phyloP scores from a whole-genome alignment of 2,797 vertebrate species.

The Fratercula arctica region DNA sequence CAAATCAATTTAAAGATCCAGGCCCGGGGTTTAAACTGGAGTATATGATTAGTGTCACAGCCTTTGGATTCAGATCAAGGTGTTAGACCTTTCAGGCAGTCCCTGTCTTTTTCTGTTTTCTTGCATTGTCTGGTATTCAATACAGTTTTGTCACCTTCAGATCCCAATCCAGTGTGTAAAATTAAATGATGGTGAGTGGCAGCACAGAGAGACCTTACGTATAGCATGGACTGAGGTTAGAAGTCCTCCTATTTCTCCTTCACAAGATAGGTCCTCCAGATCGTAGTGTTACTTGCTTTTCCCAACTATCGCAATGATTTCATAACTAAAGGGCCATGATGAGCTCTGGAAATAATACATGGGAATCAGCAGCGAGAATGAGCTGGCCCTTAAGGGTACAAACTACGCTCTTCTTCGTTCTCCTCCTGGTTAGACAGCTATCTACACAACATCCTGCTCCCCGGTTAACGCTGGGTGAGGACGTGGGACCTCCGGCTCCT shows the following conservation, averaged over 20 bases:
- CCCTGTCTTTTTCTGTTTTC: fast-evolving
- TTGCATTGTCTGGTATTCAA: background rate
- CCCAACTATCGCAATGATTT: background rate
- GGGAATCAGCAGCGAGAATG: background rate
- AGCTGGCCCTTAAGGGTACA: background rate
- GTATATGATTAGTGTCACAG: fast-evolving
- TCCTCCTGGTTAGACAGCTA: background rate
- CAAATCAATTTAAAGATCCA: background rate
- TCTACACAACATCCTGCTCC: background rate
- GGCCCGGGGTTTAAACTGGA: background rate
- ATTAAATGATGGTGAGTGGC: background rate
- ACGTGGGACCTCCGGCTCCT: background rate
- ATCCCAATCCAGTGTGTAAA: background rate
- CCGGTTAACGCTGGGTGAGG: background rate
- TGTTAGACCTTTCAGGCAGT: background rate
- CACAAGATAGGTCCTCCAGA: background rate
- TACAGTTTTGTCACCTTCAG: background rate
- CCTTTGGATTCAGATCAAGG: background rate
- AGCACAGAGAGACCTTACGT: background rate
- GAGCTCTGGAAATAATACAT: background rate
- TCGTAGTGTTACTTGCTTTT: fast-evolving
- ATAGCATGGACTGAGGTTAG: background rate
- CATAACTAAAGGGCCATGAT: background rate
- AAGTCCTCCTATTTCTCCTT: background rate
- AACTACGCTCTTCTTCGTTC: background rate